These are phyloP conservation scores for Sciurus vulgaris DNA, from an alignment of 2,797 vertebrate species.

Conservation along the genomic window DNA sequence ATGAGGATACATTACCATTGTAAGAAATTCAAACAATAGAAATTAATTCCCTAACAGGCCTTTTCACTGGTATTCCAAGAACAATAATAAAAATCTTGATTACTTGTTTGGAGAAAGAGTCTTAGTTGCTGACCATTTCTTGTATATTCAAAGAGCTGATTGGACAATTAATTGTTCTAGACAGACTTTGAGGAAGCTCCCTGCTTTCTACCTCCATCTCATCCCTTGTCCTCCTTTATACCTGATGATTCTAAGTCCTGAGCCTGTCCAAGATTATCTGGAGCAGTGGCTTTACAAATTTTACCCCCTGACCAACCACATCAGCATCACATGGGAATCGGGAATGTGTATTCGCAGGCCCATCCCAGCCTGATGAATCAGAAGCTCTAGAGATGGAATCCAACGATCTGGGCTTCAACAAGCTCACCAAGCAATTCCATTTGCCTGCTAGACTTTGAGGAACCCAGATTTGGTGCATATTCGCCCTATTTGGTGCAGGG, in stretches of 20 bases:
- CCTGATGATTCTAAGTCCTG: not conserved
- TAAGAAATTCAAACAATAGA: not conserved
- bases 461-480: not conserved
- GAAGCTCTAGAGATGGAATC: not conserved
- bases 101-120: not conserved
- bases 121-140: not conserved
- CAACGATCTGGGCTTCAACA: not conserved
- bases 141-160: not conserved
- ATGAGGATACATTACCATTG: not conserved
- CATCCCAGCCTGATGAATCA: not conserved
- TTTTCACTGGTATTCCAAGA: not conserved
- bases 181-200: not conserved
- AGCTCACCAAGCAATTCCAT: not conserved
- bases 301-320: not conserved
- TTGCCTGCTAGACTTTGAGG: not conserved
- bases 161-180: not conserved
- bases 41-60: not conserved
- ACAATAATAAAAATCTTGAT: not conserved
- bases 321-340: not conserved
- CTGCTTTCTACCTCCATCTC: not conserved
- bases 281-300: not conserved
- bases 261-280: not conserved
- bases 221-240: not conserved
- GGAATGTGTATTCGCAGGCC: not conserved
- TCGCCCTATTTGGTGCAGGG: accelerated